Conservation (phyloP, 2,888 invertebrate genomes). For the Pocota personata region DNA sequence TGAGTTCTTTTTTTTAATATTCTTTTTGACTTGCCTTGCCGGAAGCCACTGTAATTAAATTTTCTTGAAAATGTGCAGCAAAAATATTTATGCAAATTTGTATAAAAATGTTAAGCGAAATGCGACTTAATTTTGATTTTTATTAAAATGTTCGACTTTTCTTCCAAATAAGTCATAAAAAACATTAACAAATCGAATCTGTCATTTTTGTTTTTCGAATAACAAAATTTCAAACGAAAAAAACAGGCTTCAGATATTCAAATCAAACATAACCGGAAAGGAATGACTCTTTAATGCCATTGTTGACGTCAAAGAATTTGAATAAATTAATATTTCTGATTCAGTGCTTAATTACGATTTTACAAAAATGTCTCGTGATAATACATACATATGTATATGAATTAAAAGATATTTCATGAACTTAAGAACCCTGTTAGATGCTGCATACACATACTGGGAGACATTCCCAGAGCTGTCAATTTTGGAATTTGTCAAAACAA, state of each 20-base stretch:
- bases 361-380: neutral
- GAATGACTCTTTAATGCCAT: neutral
- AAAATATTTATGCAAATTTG: neutral
- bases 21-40: constrained; percentile 22
- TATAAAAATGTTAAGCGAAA: constrained; percentile 1
- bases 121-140: constrained; percentile 22
- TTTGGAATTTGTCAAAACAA: too few relatives aligned
- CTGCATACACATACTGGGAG: too few relatives aligned
- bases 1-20: neutral
- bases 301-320: neutral
- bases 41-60: constrained; percentile 54
- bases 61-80: constrained; percentile 16
- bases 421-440: too few relatives aligned
- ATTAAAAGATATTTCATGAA: too few relatives aligned
- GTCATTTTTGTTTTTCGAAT: constrained; percentile 6
- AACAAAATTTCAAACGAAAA: neutral
- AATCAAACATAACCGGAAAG: constrained; percentile 23
- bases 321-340: neutral
- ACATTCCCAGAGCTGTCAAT: too few relatives aligned
- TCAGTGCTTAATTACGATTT: neutral
- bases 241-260: constrained; percentile 17
- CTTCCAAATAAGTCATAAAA: constrained; percentile 16
- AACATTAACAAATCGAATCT: constrained; percentile 4
- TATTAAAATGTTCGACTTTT: neutral
- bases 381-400: too few relatives aligned